A percentile compares a stretch with the other conserved stretches of the same genome.
These are phyloP conservation scores for Brachyptera risi DNA, from an alignment of 2,888 invertebrate species.

Conservation along the genomic window DNA sequence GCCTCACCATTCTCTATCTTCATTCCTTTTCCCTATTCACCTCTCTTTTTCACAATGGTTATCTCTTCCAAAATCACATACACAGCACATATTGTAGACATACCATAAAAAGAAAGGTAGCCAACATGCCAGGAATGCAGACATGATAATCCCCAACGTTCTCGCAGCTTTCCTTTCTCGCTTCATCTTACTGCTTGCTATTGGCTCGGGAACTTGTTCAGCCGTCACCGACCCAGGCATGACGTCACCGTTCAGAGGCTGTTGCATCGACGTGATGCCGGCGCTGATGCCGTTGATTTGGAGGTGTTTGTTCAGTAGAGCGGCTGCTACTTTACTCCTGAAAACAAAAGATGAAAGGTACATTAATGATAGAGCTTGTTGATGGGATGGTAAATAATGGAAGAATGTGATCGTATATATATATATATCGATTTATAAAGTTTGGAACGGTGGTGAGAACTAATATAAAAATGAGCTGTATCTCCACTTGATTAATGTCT, in stretches of 20 bases:
- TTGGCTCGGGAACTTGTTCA: constrained; percentile 66
- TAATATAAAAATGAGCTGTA: too few species aligned
- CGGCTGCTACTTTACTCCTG: constrained; percentile 85
- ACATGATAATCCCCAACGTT: constrained; percentile 94
- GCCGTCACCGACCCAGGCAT: constrained; percentile 38
- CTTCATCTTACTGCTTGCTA: constrained; percentile 82
- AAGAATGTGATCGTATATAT: not conserved
- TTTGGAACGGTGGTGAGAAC: too few species aligned
- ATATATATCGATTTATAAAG: too few species aligned
- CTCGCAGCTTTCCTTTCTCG: constrained; percentile 86
- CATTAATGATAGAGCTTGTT: too few species aligned
- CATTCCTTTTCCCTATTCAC: too few species aligned
- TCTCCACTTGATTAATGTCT: too few species aligned
- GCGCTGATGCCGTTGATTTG: constrained; percentile 86
- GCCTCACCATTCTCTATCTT: too few species aligned
- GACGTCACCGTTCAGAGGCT: constrained; percentile 43
- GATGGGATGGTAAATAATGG: not conserved
- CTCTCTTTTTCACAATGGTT: too few species aligned
- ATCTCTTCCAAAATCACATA: too few species aligned
- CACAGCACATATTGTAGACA: too few species aligned
- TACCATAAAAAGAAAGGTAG: constrained; percentile 93
- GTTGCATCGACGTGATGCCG: constrained; percentile 50
- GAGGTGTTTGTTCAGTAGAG: constrained; percentile 80
- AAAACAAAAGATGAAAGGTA: not conserved
- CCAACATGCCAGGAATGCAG: constrained; percentile 93